A percentile compares a stretch with the other conserved stretches of the same genome.
Conservation (phyloP, 2,113 vertebrate genomes). For the Ctenodactylus gundi region DNA sequence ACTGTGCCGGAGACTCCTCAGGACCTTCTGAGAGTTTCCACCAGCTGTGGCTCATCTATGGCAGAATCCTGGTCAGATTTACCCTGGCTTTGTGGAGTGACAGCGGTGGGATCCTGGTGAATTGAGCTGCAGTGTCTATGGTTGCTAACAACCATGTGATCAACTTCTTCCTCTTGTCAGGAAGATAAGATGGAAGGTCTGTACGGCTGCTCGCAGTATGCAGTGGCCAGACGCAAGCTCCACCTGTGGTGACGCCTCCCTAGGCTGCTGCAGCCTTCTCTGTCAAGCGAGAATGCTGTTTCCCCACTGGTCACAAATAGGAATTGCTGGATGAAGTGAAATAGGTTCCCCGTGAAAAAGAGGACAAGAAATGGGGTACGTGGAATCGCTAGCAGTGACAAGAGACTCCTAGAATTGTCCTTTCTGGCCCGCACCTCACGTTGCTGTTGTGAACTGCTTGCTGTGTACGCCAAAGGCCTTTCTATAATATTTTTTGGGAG, state of each 20-base stretch:
- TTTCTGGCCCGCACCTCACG: neutral
- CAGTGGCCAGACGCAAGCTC: neutral
- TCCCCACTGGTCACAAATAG: neutral
- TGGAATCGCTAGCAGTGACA: constrained; percentile 1
- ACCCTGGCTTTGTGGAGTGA: neutral
- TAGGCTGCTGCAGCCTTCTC: neutral
- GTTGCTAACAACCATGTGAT: neutral
- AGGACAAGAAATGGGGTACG: neutral
- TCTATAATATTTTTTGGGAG: constrained; percentile 35
- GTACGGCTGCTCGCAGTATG: neutral
- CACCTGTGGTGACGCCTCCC: neutral
- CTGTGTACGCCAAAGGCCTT: constrained; percentile 14
- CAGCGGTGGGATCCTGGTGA: neutral
- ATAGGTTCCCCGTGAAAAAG: neutral
- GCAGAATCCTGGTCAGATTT: neutral
- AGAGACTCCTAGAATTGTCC: neutral
- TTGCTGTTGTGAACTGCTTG: neutral
- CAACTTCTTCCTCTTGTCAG: neutral
- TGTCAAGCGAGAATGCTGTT: neutral
- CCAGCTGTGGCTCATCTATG: neutral
- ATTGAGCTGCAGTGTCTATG: neutral
- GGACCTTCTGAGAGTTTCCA: neutral
- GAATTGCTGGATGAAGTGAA: neutral
- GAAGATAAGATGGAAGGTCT: neutral
- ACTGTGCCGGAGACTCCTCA: neutral